Evolutionary conservation across 23 tunicate species (phyloP).

Genomic region (Corella eumyota): DNA sequence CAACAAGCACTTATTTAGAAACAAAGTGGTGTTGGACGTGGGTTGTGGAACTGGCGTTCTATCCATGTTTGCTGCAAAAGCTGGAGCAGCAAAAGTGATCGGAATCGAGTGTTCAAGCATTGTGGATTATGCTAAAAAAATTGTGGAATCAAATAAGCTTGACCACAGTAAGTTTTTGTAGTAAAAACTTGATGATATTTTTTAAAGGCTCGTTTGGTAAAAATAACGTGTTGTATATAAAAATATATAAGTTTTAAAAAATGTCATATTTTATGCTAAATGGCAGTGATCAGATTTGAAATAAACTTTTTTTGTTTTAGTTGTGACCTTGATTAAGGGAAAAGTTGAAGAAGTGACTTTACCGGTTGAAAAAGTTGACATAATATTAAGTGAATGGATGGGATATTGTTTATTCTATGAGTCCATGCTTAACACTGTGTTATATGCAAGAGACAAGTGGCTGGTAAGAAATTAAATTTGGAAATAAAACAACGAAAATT

Average conservation of each 20-base stretch:
- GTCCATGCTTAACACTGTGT: slow-evolving; percentile 97
- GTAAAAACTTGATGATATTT: too few relatives aligned
- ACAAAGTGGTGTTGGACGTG: slow-evolving; percentile 91
- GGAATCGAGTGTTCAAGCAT: slow-evolving; percentile 94
- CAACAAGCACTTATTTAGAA: slow-evolving; percentile 88
- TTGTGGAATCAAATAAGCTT: slow-evolving; percentile 77
- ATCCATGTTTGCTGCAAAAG: slow-evolving; percentile 98
- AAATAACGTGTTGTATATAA: too few relatives aligned
- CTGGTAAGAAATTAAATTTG: slow-evolving; percentile 38
- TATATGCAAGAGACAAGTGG: slow-evolving; percentile 96
- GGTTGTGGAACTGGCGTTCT: slow-evolving; percentile 98
- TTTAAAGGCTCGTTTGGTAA: too few relatives aligned
- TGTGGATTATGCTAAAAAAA: slow-evolving; percentile 87
- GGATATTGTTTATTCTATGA: slow-evolving; percentile 98
- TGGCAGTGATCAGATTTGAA: too few relatives aligned
- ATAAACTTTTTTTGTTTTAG: too few relatives aligned
- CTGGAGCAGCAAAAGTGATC: slow-evolving; percentile 95
- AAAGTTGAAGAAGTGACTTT: slow-evolving; percentile 96
- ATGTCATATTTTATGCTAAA: too few relatives aligned
- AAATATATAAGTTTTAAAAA: too few relatives aligned
- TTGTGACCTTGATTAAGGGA: slow-evolving; percentile 88
- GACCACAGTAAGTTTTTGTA: slow-evolving; percentile 64
- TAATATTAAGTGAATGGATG: slow-evolving; percentile 98
- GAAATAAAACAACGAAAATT: too few relatives aligned
- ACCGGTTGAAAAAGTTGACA: slow-evolving; percentile 97